A percentile compares a stretch with the other conserved stretches of the same genome.
Evolutionary conservation across 2,888 invertebrate genomes (phyloP).

Genomic region (Tenthredo distinguenda): DNA sequence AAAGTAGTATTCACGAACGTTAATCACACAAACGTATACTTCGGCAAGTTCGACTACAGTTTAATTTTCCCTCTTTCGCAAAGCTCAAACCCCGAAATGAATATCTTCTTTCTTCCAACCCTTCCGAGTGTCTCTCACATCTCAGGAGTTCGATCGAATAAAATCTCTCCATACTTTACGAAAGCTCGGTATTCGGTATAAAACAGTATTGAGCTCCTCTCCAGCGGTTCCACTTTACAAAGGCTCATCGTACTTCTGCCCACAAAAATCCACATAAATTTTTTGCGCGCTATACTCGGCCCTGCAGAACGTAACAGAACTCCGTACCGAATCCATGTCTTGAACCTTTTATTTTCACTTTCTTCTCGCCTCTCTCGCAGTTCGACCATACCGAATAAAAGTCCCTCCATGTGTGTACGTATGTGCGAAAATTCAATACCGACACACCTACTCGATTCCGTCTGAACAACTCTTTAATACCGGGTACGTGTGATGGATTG

Average conservation of each 20-base stretch:
- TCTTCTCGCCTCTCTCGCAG: not conserved
- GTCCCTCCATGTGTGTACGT: no score
- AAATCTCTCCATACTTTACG: not conserved
- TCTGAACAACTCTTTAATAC: not conserved
- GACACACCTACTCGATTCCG: not conserved
- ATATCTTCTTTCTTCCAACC: not conserved
- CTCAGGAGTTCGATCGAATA: not conserved
- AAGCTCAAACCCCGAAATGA: not conserved
- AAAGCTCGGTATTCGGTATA: not conserved
- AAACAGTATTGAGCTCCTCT: slow-evolving; percentile 15
- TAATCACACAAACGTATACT: no score
- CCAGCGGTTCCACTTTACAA: not conserved
- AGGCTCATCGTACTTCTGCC: not conserved
- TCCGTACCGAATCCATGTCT: not conserved
- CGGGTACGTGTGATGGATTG: not conserved
- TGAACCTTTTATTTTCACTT: not conserved
- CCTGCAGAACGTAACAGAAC: not conserved
- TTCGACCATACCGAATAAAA: no score
- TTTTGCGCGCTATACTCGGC: not conserved
- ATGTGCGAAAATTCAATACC: not conserved
- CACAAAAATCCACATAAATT: slow-evolving; percentile 27
- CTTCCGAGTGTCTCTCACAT: not conserved
- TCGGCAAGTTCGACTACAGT: no score
- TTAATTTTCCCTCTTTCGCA: not conserved
- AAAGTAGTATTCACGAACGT: no score